phyloP scores from a whole-genome alignment of 2,113 vertebrate species.

The Ibidorhyncha struthersii region DNA sequence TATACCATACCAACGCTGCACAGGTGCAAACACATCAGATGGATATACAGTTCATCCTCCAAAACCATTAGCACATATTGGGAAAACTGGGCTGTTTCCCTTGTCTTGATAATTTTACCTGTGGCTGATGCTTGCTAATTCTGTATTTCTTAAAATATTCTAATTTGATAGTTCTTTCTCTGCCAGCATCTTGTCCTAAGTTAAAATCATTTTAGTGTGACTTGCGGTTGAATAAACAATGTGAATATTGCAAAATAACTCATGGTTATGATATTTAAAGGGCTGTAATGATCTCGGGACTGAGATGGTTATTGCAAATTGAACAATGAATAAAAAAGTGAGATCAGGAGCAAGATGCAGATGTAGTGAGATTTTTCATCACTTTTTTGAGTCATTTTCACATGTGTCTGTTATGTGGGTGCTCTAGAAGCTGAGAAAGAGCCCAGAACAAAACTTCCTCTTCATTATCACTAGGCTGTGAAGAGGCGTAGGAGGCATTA shows the following conservation, averaged over 20 bases:
- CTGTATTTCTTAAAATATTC: neutral
- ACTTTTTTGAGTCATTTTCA: conserved; percentile 38
- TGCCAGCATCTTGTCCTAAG: neutral
- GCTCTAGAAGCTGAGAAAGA: neutral
- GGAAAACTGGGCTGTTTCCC: neutral
- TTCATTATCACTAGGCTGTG: neutral
- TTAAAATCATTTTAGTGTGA: neutral
- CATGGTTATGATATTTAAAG: neutral
- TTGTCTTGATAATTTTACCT: neutral
- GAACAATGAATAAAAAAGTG: neutral
- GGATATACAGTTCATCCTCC: neutral
- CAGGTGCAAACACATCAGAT: neutral
- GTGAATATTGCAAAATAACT: neutral
- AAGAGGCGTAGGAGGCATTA: neutral
- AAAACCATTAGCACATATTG: neutral
- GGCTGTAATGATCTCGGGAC: neutral
- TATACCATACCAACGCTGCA: neutral
- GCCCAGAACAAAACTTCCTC: conserved; percentile 5
- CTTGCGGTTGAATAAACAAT: neutral
- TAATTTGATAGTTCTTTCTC: neutral
- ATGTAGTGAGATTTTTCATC: neutral
- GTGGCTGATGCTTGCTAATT: neutral
- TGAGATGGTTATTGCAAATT: neutral
- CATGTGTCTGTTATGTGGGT: neutral
- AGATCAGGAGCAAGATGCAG: neutral